Conservation (phyloP, 2,888 invertebrate genomes). For the Drosophila tanythrix region DNA sequence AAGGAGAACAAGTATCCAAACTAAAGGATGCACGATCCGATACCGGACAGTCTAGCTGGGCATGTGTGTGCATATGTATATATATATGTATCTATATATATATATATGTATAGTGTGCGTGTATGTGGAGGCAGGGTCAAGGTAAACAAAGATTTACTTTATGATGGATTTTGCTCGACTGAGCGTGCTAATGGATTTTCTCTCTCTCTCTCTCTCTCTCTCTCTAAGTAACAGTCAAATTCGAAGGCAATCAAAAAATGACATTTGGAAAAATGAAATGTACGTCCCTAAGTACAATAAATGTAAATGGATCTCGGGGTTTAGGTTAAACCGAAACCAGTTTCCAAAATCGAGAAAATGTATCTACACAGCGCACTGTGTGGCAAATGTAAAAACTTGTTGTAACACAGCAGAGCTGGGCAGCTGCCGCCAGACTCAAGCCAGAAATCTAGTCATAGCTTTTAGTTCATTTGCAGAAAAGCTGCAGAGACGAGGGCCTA, state of each 20-base stretch:
- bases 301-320: constrained; percentile 72
- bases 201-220: not conserved
- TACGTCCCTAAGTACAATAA: constrained; percentile 55
- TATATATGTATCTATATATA: not conserved
- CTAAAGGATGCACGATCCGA: constrained; percentile 63
- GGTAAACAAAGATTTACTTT: constrained; percentile 69
- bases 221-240: constrained; percentile 44
- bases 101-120: not conserved
- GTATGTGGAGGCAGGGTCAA: constrained; percentile 69
- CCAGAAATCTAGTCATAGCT: constrained; percentile 46
- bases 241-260: constrained; percentile 56
- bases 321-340: constrained; percentile 63
- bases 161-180: constrained; percentile 70
- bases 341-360: constrained; percentile 52
- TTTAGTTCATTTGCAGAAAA: constrained; percentile 51
- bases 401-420: constrained; percentile 38
- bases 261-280: constrained; percentile 38
- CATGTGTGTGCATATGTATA: not conserved
- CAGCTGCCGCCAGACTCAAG: constrained; percentile 29
- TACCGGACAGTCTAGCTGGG: constrained; percentile 23
- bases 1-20: constrained; percentile 67
- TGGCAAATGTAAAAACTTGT: constrained; percentile 68
- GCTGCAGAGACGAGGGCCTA: constrained; percentile 10
- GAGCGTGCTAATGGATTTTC: constrained; percentile 72
- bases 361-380: constrained; percentile 43